Conservation (phyloP, 2,113 vertebrate genomes). For the Petrocephalus zakoni region DNA sequence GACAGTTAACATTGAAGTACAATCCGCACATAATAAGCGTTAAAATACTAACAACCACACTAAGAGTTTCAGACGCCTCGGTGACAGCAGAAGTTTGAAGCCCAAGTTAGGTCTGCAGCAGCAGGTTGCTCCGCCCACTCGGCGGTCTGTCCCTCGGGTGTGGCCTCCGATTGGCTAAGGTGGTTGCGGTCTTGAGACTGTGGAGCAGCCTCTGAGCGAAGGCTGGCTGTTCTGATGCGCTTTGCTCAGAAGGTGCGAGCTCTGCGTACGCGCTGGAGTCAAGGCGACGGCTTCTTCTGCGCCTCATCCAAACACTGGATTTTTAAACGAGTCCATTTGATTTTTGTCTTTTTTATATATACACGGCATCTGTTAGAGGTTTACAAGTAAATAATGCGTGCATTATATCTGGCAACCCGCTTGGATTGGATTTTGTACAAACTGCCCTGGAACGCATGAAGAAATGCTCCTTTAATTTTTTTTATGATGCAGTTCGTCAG, state of each 20-base stretch:
- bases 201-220: slow-evolving; percentile 57
- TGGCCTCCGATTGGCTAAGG: slow-evolving; percentile 42
- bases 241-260: slow-evolving; percentile 9
- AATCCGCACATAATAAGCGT: not conserved
- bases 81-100: not conserved
- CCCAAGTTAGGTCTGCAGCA: slow-evolving; percentile 25
- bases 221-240: slow-evolving; percentile 36
- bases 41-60: not conserved
- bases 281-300: not conserved
- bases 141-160: slow-evolving; percentile 61
- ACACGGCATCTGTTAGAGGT: not conserved
- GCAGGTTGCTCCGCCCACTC: slow-evolving; percentile 51
- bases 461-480: not conserved
- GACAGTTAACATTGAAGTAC: not conserved
- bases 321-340: not conserved
- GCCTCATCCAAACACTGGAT: not conserved
- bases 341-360: not conserved
- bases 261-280: not conserved
- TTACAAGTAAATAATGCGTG: slow-evolving; percentile 5
- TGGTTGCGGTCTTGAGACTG: slow-evolving; percentile 65
- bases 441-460: slow-evolving; percentile 2
- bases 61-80: slow-evolving; percentile 38
- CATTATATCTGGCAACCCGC: not conserved
- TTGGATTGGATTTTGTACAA: slow-evolving; percentile 13
- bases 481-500: not conserved